phyloP scores from a whole-genome alignment of 2,113 vertebrate species.

The Barnardius zonarius region DNA sequence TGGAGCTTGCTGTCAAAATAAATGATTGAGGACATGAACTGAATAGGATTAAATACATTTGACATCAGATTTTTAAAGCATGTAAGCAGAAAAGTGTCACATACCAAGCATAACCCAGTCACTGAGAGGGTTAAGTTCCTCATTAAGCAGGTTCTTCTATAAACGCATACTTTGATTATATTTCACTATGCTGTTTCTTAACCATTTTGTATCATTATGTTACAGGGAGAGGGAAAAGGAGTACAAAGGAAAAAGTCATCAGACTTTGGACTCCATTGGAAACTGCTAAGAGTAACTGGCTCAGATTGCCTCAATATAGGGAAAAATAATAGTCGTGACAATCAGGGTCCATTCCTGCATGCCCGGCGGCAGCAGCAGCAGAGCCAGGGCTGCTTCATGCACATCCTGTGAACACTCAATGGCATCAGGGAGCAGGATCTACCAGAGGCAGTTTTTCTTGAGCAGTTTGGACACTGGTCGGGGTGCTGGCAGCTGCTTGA shows the following conservation, averaged over 20 bases:
- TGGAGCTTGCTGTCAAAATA: slow-evolving; percentile 25
- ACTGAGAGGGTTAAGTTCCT: background rate
- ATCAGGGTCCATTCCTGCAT: background rate
- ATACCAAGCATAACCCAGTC: background rate
- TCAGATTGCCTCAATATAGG: background rate
- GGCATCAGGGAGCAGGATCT: background rate
- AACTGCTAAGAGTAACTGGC: background rate
- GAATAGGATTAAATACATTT: background rate
- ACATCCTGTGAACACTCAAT: background rate
- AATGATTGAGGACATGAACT: slow-evolving; percentile 11
- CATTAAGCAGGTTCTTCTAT: background rate
- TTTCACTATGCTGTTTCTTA: background rate
- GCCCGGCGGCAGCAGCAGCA: background rate
- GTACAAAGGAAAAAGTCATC: background rate
- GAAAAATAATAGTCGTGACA: background rate
- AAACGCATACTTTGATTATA: background rate
- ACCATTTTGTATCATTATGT: background rate
- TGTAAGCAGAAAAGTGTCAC: background rate
- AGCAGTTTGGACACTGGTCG: background rate
- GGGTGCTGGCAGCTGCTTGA: background rate
- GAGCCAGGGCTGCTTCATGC: background rate
- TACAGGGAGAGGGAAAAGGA: background rate
- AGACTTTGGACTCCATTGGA: background rate
- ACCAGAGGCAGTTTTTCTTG: background rate
- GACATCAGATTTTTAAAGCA: slow-evolving; percentile 12